A percentile compares a stretch with the other conserved stretches of the same genome.
Conservation (phyloP, 2,797 vertebrate species). For the Rhinella marina region DNA sequence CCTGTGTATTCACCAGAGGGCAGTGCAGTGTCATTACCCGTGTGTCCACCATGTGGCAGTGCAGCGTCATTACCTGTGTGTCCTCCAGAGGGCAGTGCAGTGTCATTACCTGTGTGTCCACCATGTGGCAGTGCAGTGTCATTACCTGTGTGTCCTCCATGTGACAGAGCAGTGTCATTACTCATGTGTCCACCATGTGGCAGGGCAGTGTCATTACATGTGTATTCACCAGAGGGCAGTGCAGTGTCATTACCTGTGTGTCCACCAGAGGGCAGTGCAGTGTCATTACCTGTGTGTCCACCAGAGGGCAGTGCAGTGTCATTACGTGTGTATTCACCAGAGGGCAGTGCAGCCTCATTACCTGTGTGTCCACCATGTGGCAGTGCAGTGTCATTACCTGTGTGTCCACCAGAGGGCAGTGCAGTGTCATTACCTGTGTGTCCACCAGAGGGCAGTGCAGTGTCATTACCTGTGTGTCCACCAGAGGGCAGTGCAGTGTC, state of each 20-base stretch:
- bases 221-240: background rate
- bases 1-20: no score
- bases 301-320: background rate
- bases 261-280: background rate
- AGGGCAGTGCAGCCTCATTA: background rate
- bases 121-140: background rate
- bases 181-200: background rate
- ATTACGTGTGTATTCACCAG: background rate
- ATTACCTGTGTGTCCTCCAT: background rate
- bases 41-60: background rate
- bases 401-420: background rate
- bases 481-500: background rate
- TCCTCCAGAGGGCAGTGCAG: background rate
- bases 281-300: background rate
- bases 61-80: background rate
- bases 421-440: background rate
- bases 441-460: background rate
- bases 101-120: background rate
- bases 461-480: background rate
- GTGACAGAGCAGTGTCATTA: background rate
- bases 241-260: background rate
- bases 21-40: background rate
- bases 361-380: background rate
- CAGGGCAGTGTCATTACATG: background rate
- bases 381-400: background rate